Evolutionary conservation across 2,888 invertebrate genomes (phyloP).

Genomic region (Lasioglossum leucozonium): DNA sequence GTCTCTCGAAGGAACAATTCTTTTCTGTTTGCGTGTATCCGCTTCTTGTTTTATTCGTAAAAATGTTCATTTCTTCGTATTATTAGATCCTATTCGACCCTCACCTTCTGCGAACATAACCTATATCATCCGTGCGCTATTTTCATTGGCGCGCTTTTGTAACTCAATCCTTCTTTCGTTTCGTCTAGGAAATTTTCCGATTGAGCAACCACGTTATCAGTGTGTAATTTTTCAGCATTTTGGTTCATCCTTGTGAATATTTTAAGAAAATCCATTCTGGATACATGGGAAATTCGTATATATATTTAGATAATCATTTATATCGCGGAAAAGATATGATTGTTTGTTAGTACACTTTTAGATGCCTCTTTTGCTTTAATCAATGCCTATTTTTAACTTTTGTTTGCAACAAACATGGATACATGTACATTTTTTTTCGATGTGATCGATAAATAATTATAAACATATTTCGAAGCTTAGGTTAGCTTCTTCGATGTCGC

Average conservation of each 20-base stretch:
- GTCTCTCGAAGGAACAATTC: constrained; percentile 15
- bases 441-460: constrained; percentile 1
- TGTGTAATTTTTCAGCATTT: background rate
- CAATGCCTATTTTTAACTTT: constrained; percentile 7
- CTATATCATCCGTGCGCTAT: constrained; percentile 16
- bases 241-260: background rate
- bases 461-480: background rate
- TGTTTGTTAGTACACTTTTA: background rate
- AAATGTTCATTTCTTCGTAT: background rate
- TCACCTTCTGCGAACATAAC: constrained; percentile 42
- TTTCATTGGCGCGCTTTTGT: constrained; percentile 54
- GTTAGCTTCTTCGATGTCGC: background rate
- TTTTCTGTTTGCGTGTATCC: background rate
- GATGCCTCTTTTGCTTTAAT: background rate
- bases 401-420: background rate
- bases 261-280: background rate
- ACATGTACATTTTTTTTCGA: background rate
- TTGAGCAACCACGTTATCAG: background rate
- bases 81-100: background rate
- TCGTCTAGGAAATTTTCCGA: background rate
- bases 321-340: background rate
- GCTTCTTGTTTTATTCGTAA: background rate
- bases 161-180: background rate
- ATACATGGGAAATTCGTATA: background rate
- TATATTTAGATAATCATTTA: background rate